Conservation (phyloP, 2,797 vertebrate species). For the Karalla daura region DNA sequence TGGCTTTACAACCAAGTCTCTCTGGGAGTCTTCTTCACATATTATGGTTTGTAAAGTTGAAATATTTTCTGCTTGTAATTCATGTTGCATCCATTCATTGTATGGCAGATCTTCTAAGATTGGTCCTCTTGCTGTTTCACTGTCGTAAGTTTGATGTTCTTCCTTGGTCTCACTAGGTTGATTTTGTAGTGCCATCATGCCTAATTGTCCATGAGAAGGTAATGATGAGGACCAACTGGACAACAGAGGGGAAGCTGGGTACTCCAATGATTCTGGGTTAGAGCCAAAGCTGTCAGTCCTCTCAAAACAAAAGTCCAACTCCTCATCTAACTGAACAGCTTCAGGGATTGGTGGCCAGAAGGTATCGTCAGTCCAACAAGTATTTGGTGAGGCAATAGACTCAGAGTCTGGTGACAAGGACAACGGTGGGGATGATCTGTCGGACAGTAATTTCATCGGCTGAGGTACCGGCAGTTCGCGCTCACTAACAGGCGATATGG, state of each 20-base stretch:
- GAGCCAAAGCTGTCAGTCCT: constrained; percentile 2
- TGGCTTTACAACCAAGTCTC: constrained; percentile 59
- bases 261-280: constrained; percentile 44
- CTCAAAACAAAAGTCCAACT: constrained; percentile 28
- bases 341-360: constrained; percentile 70
- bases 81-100: constrained; percentile 8
- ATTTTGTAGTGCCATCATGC: neutral
- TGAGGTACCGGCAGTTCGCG: constrained; percentile 68
- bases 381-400: constrained; percentile 63
- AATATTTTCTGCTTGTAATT: constrained; percentile 19
- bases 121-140: constrained; percentile 8
- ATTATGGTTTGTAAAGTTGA: constrained; percentile 20
- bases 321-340: constrained; percentile 62
- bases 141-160: constrained; percentile 13
- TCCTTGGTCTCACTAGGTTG: constrained; percentile 22
- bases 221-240: constrained; percentile 11
- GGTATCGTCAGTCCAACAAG: constrained; percentile 70
- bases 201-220: neutral
- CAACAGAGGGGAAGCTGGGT: constrained; percentile 45
- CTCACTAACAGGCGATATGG: constrained; percentile 67
- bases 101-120: constrained; percentile 20
- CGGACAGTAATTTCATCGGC: constrained; percentile 74
- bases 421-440: constrained; percentile 68
- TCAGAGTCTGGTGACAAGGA: constrained; percentile 74
- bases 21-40: constrained; percentile 39